Evolutionary conservation across 2,888 invertebrate species (phyloP).

Genomic region (Drosophila sordidapex): DNA sequence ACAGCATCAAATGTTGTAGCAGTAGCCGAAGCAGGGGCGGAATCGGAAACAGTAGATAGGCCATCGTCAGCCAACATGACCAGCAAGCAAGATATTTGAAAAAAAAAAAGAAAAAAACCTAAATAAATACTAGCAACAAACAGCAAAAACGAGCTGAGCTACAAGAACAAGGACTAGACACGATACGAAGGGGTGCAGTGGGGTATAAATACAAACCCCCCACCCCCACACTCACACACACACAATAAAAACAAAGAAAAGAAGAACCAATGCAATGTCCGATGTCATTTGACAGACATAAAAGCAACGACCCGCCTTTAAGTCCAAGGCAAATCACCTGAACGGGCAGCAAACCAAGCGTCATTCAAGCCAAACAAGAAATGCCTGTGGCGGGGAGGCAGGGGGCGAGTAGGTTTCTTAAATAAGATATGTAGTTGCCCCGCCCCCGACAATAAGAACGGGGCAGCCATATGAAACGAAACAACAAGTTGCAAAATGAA

Average conservation of each 20-base stretch:
- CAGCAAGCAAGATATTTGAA: constrained; percentile 35
- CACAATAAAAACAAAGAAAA: neutral
- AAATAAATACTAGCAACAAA: constrained; percentile 39
- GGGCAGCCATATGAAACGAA: neutral
- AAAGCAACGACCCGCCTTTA: constrained; percentile 32
- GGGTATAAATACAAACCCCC: neutral
- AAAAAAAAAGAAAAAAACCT: constrained; percentile 6
- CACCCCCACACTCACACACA: neutral
- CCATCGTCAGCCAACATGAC: constrained; percentile 43
- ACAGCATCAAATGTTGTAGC: constrained; percentile 8
- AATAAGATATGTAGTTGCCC: neutral
- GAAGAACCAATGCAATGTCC: constrained; percentile 27
- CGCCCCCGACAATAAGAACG: neutral
- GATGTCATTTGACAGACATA: constrained; percentile 50
- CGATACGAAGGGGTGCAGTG: neutral
- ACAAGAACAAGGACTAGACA: constrained; percentile 20
- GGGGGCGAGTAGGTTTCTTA: neutral
- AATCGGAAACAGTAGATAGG: constrained; percentile 25
- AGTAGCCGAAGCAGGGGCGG: neutral
- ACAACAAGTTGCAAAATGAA: constrained; percentile 6
- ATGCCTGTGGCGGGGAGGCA: neutral
- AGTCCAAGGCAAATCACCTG: constrained; percentile 30
- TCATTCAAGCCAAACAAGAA: neutral
- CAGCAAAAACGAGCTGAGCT: constrained; percentile 25
- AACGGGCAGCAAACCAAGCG: constrained; percentile 10